Evolutionary conservation across 2,113 vertebrate species (phyloP).

Genomic region (Collichthys lucidus): DNA sequence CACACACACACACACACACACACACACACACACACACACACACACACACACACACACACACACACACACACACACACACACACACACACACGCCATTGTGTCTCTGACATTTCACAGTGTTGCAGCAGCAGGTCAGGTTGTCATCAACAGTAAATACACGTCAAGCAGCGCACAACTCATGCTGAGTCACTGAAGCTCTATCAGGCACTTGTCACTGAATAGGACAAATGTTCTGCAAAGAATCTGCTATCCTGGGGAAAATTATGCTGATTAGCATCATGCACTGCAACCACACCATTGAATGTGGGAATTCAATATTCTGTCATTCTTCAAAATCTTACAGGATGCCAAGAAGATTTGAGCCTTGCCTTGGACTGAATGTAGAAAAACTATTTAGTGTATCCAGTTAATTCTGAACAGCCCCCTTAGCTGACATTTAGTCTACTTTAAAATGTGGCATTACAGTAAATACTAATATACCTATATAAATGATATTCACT

Average conservation of each 20-base stretch:
- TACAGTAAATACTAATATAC: neutral
- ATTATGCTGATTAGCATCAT: slow-evolving; percentile 10
- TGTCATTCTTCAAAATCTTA: slow-evolving; percentile 25
- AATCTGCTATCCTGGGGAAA: slow-evolving; percentile 8
- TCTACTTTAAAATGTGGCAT: neutral
- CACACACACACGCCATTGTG: slow-evolving; percentile 12
- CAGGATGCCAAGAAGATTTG: neutral
- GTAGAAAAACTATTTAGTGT: neutral
- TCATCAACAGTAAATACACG: slow-evolving; percentile 54
- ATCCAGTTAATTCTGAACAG: neutral
- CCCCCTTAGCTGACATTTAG: neutral
- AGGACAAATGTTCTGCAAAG: slow-evolving; percentile 27
- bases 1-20: slow-evolving; percentile 1
- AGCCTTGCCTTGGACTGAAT: neutral
- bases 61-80: slow-evolving; percentile 6
- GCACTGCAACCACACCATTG: neutral
- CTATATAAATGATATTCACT: neutral
- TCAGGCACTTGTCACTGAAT: slow-evolving; percentile 44
- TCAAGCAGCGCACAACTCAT: slow-evolving; percentile 43
- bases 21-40: neutral
- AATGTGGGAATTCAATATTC: slow-evolving; percentile 22
- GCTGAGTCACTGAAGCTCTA: slow-evolving; percentile 55
- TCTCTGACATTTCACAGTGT: slow-evolving; percentile 49
- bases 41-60: slow-evolving; percentile 2
- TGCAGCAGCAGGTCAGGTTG: slow-evolving; percentile 42